These are phyloP conservation scores for Gymnogyps californianus DNA, from an alignment of 2,113 vertebrate genomes.

Conservation along the genomic window DNA sequence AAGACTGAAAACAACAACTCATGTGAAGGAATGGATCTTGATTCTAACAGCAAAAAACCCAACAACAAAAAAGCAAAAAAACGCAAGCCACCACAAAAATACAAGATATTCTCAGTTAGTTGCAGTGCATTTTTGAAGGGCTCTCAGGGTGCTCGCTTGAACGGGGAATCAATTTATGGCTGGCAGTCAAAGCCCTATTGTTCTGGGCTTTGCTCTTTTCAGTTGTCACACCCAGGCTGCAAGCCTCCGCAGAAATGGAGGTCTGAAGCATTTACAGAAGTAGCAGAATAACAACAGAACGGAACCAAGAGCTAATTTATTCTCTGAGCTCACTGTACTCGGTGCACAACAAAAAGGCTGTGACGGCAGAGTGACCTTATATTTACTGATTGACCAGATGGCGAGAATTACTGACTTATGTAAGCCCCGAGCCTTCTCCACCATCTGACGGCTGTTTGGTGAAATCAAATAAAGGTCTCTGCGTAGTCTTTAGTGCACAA, in stretches of 20 bases:
- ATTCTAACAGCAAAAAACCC: not conserved
- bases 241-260: not conserved
- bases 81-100: not conserved
- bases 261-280: not conserved
- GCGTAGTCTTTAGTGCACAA: not conserved
- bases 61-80: not conserved
- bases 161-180: not conserved
- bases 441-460: slow-evolving; percentile 12
- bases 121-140: not conserved
- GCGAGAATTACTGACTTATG: slow-evolving; percentile 26
- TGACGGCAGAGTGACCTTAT: slow-evolving; percentile 14
- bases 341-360: not conserved
- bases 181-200: not conserved
- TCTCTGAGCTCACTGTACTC: not conserved
- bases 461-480: not conserved
- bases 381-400: slow-evolving; percentile 53
- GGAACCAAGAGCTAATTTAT: not conserved
- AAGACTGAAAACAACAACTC: not conserved
- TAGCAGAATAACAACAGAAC: not conserved
- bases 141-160: not conserved
- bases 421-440: slow-evolving; percentile 17
- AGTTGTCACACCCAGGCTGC: not conserved
- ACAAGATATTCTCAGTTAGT: not conserved
- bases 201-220: slow-evolving; percentile 20
- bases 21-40: not conserved